A percentile compares a stretch with the other conserved stretches of the same genome.
These are phyloP conservation scores for Cinclus cinclus DNA, from an alignment of 2,113 vertebrate species.

Conservation along the genomic window DNA sequence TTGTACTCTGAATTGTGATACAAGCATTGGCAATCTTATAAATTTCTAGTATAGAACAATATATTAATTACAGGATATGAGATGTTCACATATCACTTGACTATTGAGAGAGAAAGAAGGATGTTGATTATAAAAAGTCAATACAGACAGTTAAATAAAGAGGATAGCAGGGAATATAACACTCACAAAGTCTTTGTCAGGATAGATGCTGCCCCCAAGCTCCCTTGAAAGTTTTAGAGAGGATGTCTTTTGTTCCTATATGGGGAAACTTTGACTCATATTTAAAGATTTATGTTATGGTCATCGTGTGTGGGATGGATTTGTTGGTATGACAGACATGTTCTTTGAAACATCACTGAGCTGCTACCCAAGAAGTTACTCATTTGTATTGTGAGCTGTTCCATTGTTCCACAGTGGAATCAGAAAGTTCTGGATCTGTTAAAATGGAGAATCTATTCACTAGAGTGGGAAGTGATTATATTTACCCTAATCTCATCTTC, in stretches of 20 bases:
- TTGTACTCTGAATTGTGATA: not conserved
- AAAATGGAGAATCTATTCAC: not conserved
- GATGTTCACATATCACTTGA: not conserved
- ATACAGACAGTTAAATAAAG: not conserved
- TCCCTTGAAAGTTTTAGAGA: not conserved
- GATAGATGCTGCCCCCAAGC: not conserved
- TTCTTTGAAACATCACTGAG: not conserved
- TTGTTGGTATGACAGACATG: not conserved
- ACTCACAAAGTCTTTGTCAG: not conserved
- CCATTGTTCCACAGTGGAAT: not conserved
- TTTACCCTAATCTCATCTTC: not conserved
- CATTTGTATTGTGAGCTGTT: not conserved
- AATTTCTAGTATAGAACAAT: not conserved
- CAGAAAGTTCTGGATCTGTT: not conserved
- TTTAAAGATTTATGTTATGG: not conserved
- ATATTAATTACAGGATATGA: not conserved
- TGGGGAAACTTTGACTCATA: fast-evolving
- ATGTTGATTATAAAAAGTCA: not conserved
- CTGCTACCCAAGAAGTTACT: not conserved
- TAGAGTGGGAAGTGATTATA: not conserved
- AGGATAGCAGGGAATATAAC: not conserved
- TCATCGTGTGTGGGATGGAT: not conserved
- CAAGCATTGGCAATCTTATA: not conserved
- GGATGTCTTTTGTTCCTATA: not conserved
- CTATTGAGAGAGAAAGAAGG: not conserved